Evolutionary conservation across 1,140 invertebrate genomes (phyloP).

Genomic region (Stratiolaelaps scimitus): DNA sequence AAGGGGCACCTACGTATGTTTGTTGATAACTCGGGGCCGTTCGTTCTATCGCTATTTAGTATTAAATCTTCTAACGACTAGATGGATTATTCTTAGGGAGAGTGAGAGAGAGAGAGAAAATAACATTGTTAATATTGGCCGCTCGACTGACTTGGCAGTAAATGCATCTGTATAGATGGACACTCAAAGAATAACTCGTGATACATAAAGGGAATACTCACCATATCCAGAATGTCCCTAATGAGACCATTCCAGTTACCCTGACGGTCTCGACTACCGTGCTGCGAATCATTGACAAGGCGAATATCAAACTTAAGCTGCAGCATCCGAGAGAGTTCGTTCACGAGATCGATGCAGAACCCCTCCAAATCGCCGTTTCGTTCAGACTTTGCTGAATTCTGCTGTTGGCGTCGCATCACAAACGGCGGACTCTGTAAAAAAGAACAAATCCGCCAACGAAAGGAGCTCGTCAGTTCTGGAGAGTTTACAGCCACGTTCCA

Average conservation of each 20-base stretch:
- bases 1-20: too few species aligned
- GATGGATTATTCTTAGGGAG: too few species aligned
- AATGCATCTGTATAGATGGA: too few species aligned
- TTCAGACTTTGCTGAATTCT: slow-evolving; percentile 40
- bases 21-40: too few species aligned
- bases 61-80: too few species aligned
- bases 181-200: too few species aligned
- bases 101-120: too few species aligned
- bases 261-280: slow-evolving; percentile 77
- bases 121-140: too few species aligned
- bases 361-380: slow-evolving; percentile 77
- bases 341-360: slow-evolving; percentile 90
- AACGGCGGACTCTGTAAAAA: slow-evolving; percentile 41
- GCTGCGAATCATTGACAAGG: slow-evolving; percentile 82
- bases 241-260: slow-evolving; percentile 96
- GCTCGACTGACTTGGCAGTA: too few species aligned
- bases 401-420: slow-evolving; percentile 39
- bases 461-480: not conserved
- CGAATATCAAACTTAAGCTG: slow-evolving; percentile 84
- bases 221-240: slow-evolving; percentile 52
- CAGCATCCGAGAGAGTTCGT: slow-evolving; percentile 60
- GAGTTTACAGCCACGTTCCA: not conserved
- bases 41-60: too few species aligned
- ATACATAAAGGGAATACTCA: slow-evolving; percentile 38
- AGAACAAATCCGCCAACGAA: not conserved